A percentile compares a stretch with the other conserved stretches of the same genome.
Conservation (phyloP, 2,797 vertebrate genomes). For the Sphenodon punctatus region DNA sequence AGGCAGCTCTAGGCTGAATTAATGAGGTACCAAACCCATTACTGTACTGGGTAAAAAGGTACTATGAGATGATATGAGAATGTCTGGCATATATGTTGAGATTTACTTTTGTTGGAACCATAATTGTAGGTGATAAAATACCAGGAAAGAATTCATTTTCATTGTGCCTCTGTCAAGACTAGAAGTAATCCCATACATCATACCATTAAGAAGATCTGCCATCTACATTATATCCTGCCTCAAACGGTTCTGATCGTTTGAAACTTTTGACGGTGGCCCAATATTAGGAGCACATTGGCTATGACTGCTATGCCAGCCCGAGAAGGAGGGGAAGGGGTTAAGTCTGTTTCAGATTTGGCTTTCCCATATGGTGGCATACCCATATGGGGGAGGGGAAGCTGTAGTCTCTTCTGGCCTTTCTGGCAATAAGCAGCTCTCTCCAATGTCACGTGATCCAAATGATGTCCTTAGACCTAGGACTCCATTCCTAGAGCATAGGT, state of each 20-base stretch:
- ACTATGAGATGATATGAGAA: not conserved
- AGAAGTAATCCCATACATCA: too few species aligned
- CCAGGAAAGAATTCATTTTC: not conserved
- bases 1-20: too few species aligned
- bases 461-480: not conserved
- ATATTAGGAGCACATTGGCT: too few species aligned
- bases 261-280: too few species aligned
- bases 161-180: not conserved
- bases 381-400: not conserved
- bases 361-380: not conserved
- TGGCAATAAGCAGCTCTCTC: not conserved
- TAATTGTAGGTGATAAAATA: not conserved
- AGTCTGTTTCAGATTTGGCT: not conserved
- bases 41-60: too few species aligned
- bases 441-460: not conserved
- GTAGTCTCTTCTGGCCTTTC: not conserved
- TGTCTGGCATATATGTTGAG: not conserved
- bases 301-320: not conserved
- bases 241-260: too few species aligned
- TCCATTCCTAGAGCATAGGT: not conserved
- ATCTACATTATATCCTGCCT: too few species aligned
- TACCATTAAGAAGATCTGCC: too few species aligned
- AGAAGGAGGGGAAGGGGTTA: not conserved
- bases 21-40: too few species aligned
- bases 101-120: not conserved